These are phyloP conservation scores for Aphyosemion australe DNA, from an alignment of 2,113 vertebrate species.

Conservation along the genomic window DNA sequence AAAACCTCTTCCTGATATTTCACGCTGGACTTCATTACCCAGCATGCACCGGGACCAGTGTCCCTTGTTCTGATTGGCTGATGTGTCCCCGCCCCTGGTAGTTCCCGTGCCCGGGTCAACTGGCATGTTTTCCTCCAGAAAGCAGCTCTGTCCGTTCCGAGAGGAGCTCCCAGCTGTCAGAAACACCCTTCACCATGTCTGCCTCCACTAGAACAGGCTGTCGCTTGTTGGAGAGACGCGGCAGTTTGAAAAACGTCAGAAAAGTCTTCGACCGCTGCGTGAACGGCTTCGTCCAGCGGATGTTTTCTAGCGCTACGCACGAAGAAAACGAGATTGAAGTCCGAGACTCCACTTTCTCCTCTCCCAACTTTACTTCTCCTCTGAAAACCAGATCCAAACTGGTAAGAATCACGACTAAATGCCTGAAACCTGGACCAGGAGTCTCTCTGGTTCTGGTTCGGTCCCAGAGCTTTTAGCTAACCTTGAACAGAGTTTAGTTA, in stretches of 20 bases:
- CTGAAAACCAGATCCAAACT: constrained; percentile 20
- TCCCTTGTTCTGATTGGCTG: constrained; percentile 48
- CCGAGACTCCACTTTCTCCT: constrained; percentile 30
- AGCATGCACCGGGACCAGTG: constrained; percentile 6
- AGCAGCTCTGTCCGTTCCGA: neutral
- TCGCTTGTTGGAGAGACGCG: constrained; percentile 33
- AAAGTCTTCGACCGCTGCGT: constrained; percentile 10
- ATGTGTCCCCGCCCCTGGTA: constrained; percentile 2
- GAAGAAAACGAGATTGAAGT: constrained; percentile 58
- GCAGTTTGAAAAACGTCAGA: neutral
- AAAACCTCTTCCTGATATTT: too few relatives aligned
- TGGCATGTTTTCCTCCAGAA: constrained; percentile 7
- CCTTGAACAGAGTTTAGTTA: too few relatives aligned
- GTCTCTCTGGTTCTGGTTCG: neutral
- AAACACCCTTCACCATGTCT: constrained; percentile 38
- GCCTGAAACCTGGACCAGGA: too few relatives aligned
- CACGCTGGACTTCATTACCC: constrained; percentile 62
- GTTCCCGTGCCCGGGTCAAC: neutral
- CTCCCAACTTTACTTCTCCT: constrained; percentile 43
- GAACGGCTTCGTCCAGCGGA: neutral
- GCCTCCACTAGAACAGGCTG: constrained; percentile 15
- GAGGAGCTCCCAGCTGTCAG: neutral
- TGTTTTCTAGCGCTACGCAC: constrained; percentile 62
- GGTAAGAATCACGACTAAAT: constrained; percentile 34
- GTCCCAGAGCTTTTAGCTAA: neutral